Evolutionary conservation across 2,797 vertebrate genomes (phyloP).

Genomic region (Melanotaenia boesemani): DNA sequence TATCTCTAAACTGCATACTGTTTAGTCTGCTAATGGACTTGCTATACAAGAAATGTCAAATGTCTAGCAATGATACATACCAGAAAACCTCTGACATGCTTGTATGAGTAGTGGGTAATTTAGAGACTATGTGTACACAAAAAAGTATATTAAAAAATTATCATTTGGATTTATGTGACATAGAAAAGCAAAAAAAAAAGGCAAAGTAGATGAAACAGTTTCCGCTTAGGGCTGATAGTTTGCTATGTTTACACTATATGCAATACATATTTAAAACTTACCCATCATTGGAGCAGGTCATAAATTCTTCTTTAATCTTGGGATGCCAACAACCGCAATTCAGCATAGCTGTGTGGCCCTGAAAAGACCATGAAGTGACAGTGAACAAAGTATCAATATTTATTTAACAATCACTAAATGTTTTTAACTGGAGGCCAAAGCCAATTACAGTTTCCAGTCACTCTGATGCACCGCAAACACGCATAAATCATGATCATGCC

Average conservation of each 20-base stretch:
- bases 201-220: not conserved
- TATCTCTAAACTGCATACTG: not conserved
- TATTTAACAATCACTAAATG: slow-evolving; percentile 10
- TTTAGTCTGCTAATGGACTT: not conserved
- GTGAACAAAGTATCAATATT: slow-evolving; percentile 11
- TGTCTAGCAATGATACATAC: not conserved
- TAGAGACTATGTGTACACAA: not conserved
- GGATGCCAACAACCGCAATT: slow-evolving; percentile 98
- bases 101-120: not conserved
- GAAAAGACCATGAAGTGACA: slow-evolving; percentile 44
- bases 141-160: slow-evolving; percentile 5
- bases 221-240: not conserved
- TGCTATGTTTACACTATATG: not conserved
- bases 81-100: not conserved
- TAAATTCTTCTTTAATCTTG: slow-evolving; percentile 97
- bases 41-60: not conserved
- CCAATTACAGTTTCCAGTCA: slow-evolving; percentile 1
- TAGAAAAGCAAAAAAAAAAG: not conserved
- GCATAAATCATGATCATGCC: slow-evolving; percentile 2
- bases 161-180: not conserved
- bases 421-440: slow-evolving; percentile 14
- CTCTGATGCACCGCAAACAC: slow-evolving; percentile 8
- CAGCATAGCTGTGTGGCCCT: slow-evolving; percentile 99
- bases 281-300: slow-evolving; percentile 99
- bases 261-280: slow-evolving; percentile 77